Evolutionary conservation across 1,140 invertebrate genomes (phyloP).

Genomic region (Pogonognathellus flavescens): DNA sequence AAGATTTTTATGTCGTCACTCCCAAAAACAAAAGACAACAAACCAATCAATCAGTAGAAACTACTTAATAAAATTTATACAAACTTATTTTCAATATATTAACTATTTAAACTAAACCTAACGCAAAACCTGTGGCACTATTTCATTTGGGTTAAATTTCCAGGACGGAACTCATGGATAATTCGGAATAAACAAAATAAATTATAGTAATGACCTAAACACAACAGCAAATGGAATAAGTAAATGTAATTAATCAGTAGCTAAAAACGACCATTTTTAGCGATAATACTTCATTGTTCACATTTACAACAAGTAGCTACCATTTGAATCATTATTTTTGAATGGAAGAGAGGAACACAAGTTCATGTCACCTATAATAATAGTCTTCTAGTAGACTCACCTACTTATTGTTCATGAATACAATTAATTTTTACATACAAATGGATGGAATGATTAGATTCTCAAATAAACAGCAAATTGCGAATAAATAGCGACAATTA

Average conservation of each 20-base stretch:
- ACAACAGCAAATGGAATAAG: too few relatives aligned
- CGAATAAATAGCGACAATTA: slow-evolving; percentile 4
- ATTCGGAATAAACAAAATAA: slow-evolving; percentile 49
- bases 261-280: background rate
- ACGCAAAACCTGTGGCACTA: slow-evolving; percentile 46
- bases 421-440: slow-evolving; percentile 9
- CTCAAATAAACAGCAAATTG: slow-evolving; percentile 1
- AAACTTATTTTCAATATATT: background rate
- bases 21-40: background rate
- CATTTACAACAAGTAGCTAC: slow-evolving; percentile 29
- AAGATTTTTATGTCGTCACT: background rate
- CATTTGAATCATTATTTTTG: slow-evolving; percentile 29
- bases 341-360: slow-evolving; percentile 28
- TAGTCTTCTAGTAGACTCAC: background rate
- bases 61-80: background rate
- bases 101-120: background rate
- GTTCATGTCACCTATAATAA: slow-evolving; percentile 24
- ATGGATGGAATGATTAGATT: slow-evolving; percentile 30
- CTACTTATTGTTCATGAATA: slow-evolving; percentile 10
- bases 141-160: slow-evolving; percentile 34
- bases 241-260: too few relatives aligned
- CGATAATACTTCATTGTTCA: background rate
- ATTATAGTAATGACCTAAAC: slow-evolving; percentile 6
- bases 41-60: slow-evolving; percentile 11
- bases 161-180: slow-evolving; percentile 17